Conservation (phyloP, 2,888 invertebrate genomes). For the Andrena camellia region DNA sequence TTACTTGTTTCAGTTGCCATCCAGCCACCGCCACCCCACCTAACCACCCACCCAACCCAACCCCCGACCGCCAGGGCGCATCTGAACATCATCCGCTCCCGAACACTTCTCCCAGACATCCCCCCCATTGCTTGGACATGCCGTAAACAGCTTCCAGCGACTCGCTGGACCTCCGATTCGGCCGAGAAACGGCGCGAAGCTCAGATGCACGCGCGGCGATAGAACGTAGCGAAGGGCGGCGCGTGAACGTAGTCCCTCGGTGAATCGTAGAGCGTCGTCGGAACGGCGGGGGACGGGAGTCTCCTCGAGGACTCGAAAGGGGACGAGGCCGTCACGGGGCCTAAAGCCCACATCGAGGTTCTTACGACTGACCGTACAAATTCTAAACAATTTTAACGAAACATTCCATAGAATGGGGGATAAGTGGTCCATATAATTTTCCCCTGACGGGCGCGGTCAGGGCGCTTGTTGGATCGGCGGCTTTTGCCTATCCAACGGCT, state of each 20-base stretch:
- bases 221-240: background rate
- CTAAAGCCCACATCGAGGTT: no score
- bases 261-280: slow-evolving; percentile 14
- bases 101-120: slow-evolving; percentile 41
- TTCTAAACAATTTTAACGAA: no score
- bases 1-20: slow-evolving; percentile 79
- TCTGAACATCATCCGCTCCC: slow-evolving; percentile 36
- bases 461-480: no score
- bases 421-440: no score
- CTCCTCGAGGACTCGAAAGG: slow-evolving; percentile 13
- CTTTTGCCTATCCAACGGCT: no score
- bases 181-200: background rate
- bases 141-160: slow-evolving; percentile 8
- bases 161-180: background rate
- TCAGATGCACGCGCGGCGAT: background rate
- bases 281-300: background rate
- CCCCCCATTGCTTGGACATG: slow-evolving; percentile 50
- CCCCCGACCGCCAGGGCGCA: background rate
- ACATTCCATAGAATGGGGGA: no score
- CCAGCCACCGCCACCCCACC: slow-evolving; percentile 24
- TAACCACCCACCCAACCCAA: slow-evolving; percentile 29
- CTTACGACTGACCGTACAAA: no score
- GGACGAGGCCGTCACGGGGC: background rate
- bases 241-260: slow-evolving; percentile 69
- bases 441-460: no score